These are phyloP conservation scores for Fregata magnificens DNA, from an alignment of 2,113 vertebrate genomes.

Conservation along the genomic window DNA sequence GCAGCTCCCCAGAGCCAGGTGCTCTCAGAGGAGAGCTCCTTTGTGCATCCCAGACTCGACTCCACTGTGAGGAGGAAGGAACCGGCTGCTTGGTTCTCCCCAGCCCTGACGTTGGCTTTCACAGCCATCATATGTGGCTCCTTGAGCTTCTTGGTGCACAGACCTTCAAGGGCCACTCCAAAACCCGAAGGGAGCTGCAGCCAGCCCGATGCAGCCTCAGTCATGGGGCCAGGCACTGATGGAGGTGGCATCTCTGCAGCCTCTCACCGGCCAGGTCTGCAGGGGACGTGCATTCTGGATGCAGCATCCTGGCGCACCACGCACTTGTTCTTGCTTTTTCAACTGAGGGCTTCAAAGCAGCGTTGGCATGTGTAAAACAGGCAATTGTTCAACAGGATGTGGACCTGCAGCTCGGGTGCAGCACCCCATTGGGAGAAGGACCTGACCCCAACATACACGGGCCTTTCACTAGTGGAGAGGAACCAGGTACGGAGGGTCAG, in stretches of 20 bases:
- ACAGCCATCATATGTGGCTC: neutral
- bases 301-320: neutral
- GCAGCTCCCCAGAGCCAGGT: neutral
- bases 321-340: neutral
- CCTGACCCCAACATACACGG: fast-evolving
- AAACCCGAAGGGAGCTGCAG: neutral
- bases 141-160: neutral
- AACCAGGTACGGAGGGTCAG: neutral
- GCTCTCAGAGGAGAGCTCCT: neutral
- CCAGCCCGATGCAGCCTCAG: neutral
- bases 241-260: neutral
- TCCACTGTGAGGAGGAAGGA: neutral
- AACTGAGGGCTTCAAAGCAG: neutral
- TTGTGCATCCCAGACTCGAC: fast-evolving
- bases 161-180: neutral
- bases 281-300: fast-evolving
- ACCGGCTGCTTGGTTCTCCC: fast-evolving
- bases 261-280: neutral
- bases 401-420: neutral
- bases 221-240: fast-evolving
- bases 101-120: fast-evolving
- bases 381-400: too few species aligned
- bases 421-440: neutral
- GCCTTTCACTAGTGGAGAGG: neutral
- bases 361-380: neutral